Conservation (phyloP, 2,113 vertebrate genomes). For the Acrocephalus arundinaceus region DNA sequence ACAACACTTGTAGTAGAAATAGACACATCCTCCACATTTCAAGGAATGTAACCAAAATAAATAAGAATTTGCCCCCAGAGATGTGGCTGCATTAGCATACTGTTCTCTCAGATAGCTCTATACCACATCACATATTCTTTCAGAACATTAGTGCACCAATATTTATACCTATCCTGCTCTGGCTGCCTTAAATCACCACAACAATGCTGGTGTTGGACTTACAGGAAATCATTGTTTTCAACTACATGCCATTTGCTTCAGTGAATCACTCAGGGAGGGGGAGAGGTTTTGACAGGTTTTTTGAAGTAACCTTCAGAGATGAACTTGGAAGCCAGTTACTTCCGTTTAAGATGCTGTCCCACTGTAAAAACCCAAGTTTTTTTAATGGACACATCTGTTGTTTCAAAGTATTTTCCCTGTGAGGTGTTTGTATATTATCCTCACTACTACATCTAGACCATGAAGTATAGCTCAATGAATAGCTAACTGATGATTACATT, state of each 20-base stretch:
- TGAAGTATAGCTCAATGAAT: slow-evolving; percentile 79
- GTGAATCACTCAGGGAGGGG: not conserved
- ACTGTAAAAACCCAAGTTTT: not conserved
- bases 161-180: not conserved
- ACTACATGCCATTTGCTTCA: not conserved
- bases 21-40: not conserved
- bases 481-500: slow-evolving; percentile 84
- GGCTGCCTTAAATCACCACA: not conserved
- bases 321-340: slow-evolving; percentile 1
- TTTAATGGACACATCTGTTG: not conserved
- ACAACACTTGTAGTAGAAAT: not conserved
- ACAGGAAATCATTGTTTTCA: slow-evolving; percentile 20
- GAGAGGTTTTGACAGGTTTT: slow-evolving; percentile 1
- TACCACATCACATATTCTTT: not conserved
- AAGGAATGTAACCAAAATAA: not conserved
- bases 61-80: not conserved
- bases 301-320: slow-evolving; percentile 25
- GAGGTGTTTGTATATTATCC: slow-evolving; percentile 63
- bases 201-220: not conserved
- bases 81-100: not conserved
- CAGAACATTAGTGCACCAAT: not conserved
- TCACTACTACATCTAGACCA: slow-evolving; percentile 56
- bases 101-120: not conserved
- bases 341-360: not conserved
- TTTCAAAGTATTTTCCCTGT: slow-evolving; percentile 59